Base-by-base conservation (phyloP, 2,888 invertebrate genomes). In the Trachelus stipa region DNA sequence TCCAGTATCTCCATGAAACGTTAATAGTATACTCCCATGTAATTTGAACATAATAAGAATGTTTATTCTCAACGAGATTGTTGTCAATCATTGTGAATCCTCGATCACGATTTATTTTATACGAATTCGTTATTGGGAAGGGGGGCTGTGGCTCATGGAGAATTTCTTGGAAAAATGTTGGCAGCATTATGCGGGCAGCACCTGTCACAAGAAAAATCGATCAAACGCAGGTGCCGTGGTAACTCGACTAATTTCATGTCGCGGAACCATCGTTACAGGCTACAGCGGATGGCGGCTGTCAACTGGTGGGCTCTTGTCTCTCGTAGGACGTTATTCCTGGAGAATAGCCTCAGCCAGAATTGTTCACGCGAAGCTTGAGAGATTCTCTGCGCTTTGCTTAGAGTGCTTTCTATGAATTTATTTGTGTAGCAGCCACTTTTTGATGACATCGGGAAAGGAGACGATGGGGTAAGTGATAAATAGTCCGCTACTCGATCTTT, bases 361-460 rank as follows among this genome's bases (percentile, higher is more conserved):
- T 56, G 75, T 73, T 77, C 77, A 76, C 79, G 73, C 78, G 76
- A 77, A 73, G 76, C 73, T 78, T 77, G 68, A 74, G 74, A 71
- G 75, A 79, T 78, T 56, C 80, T 74, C 68, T 69, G 69, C 69
- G 56, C 31, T 68, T 56, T 75, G 35, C 33, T 77, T 56, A 76
- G 73, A 73, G 37, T 73, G 84, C 83, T 78, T 87, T 87, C 85
- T 86, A 89, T 88, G 88, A 85, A 83, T 84, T 82, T 81, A 81
- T 79, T 85, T 83, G 83, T 86, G 81, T 87, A 87, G 81, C 83
- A 86, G 77, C 85, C 84, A 84, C 81, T 89, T 31, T 34, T 90
- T 87, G 88, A 96, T 96, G 96, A 95, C 95, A 93, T 95, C 94
- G 92, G 96, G 95, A 93, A 96, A 95, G 93, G 95, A 96, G 93